phyloP scores from a whole-genome alignment of 1,140 invertebrate species.

The Apis dorsata region DNA sequence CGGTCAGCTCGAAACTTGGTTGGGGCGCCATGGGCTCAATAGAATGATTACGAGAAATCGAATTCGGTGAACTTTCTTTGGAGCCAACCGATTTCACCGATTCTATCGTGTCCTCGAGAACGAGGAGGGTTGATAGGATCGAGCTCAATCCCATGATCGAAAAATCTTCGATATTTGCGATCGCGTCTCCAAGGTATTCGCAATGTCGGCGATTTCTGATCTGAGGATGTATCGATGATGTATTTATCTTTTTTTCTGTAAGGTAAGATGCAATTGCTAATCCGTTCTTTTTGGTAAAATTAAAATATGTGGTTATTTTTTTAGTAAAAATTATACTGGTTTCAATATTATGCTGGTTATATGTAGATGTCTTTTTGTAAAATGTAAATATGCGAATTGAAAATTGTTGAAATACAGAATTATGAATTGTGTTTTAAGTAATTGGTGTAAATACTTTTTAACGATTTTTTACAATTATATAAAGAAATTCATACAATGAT shows the following conservation, averaged over 20 bases:
- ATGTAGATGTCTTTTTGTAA: no score
- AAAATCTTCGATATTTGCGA: background rate
- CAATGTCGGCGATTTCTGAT: background rate
- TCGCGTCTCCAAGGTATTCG: background rate
- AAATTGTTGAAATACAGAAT: no score
- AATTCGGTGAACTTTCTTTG: constrained; percentile 25
- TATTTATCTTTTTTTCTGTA: background rate
- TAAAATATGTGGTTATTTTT: no score
- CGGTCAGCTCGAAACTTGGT: constrained; percentile 22
- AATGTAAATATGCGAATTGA: no score
- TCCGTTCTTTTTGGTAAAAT: no score
- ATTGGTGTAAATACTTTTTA: no score
- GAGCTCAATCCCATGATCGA: background rate
- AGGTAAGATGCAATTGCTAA: no score
- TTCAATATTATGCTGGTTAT: no score
- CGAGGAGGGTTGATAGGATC: constrained; percentile 6
- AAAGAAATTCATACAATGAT: no score
- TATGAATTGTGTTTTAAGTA: no score
- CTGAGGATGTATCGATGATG: background rate
- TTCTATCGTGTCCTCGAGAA: background rate
- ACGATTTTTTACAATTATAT: no score
- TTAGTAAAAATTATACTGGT: no score
- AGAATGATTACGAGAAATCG: constrained; percentile 44
- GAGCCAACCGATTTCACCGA: constrained; percentile 32
- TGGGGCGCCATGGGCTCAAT: background rate